Base-by-base conservation (phyloP, 92 coral and sea anemone genomes). In the Palythoa grandiflora region DNA sequence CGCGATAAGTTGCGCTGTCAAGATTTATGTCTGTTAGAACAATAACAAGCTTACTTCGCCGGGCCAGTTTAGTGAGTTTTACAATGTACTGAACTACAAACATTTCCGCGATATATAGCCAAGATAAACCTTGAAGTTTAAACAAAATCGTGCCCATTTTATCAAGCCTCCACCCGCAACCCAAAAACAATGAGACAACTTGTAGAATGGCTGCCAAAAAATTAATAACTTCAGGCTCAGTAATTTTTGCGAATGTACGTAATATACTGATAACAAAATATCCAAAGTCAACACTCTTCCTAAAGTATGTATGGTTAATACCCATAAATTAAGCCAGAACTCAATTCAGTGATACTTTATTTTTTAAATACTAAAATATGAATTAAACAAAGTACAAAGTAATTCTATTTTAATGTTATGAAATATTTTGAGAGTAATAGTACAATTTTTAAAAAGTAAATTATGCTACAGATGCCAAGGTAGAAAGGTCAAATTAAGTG, bases 371-470 rank as follows among this genome's bases (percentile, higher is more conserved):
- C 1, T 55, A 55, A 55, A 55, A 55, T 55, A 55, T 55, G 63
- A 55, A 55, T 55, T 55, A 55, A 55, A 55, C 63, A 55, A 55
- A 55, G 63, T 55, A 10, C 63, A 55, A 55, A 55, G 63, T 55
- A 55, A 55, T 55, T 55, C 63, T 55, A 55, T 55, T 55, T 55
- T 5, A 55, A 55, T 55, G 63, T 55, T 55, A 55, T 55, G 63
- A 55, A 55, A 55, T 55, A 57, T 57, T 57, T 57, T 11, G 63
- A 57, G 63, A 57, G 63, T 57, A 57, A 57, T 57, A 57, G 63
- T 57, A 57, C 15, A 57, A 57, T 60, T 60, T 73, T 73, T 73
- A 50, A 40, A 73, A 50, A 73, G 35, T 50, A 73, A 73, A 10
- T 16, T 73, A 73, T 57, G 63, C 66, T 60, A 60, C 15, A 60